Percentiles rank a stretch among this genome's conserved stretches.
Conservation (phyloP, 1,140 invertebrate genomes). For the Drosophila pseudoobscura region DNA sequence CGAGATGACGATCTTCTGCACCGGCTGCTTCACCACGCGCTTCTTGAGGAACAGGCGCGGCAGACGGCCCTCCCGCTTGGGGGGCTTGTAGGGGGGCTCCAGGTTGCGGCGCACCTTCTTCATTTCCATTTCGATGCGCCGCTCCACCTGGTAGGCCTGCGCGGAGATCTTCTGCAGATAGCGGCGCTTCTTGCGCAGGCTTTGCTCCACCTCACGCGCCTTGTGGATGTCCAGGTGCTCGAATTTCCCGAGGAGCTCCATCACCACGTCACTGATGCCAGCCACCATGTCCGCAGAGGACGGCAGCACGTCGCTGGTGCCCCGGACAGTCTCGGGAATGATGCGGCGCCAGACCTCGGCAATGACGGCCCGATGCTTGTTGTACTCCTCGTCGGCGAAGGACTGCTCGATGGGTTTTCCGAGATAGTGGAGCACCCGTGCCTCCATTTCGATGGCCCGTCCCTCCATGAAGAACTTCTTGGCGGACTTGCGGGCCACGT, state of each 20-base stretch:
- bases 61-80: slow-evolving; percentile 57
- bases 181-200: slow-evolving; percentile 51
- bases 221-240: slow-evolving; percentile 66
- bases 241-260: slow-evolving; percentile 67
- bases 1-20: slow-evolving; percentile 27
- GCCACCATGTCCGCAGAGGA: slow-evolving; percentile 70
- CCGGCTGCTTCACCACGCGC: too few species aligned
- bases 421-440: slow-evolving; percentile 37
- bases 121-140: slow-evolving; percentile 76
- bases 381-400: slow-evolving; percentile 59
- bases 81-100: slow-evolving; percentile 63
- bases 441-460: slow-evolving; percentile 67
- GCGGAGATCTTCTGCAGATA: slow-evolving; percentile 64
- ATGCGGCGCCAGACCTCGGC: slow-evolving; percentile 71
- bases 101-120: slow-evolving; percentile 73
- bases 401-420: slow-evolving; percentile 52
- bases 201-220: slow-evolving; percentile 40
- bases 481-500: slow-evolving; percentile 71
- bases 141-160: slow-evolving; percentile 70
- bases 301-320: slow-evolving; percentile 59
- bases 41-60: slow-evolving; percentile 61
- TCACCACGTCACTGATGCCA: slow-evolving; percentile 61
- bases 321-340: slow-evolving; percentile 59
- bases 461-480: slow-evolving; percentile 79
- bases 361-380: slow-evolving; percentile 56